Conservation (phyloP, 2,113 vertebrate genomes). For the Bos javanicus region DNA sequence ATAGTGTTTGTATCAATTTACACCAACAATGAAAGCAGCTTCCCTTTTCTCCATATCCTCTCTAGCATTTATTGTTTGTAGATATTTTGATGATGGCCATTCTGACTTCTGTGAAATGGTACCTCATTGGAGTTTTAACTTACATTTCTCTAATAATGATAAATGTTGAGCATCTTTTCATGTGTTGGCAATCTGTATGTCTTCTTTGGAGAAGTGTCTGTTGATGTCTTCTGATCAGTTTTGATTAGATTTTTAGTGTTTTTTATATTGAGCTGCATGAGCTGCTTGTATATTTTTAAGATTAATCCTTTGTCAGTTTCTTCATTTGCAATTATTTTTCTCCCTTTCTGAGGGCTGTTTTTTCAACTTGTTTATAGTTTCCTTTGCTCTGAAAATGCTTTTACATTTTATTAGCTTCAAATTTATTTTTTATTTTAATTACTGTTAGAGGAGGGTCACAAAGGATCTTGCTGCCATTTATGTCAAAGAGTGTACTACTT, state of each 20-base stretch:
- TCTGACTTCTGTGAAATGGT: not conserved
- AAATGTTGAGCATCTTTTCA: not conserved
- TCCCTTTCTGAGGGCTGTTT: not conserved
- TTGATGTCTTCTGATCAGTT: not conserved
- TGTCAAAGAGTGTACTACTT: not conserved
- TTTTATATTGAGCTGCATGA: not conserved
- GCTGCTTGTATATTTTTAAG: not conserved
- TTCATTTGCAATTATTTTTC: not conserved
- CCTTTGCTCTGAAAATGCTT: not conserved
- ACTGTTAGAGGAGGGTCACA: not conserved
- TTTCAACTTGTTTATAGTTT: not conserved
- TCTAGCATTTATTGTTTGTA: not conserved
- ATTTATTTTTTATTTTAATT: not conserved
- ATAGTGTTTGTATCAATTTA: not conserved
- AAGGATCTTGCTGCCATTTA: not conserved
- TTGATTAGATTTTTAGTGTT: not conserved
- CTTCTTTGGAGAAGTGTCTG: not conserved
- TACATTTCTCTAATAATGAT: not conserved
- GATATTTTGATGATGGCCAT: not conserved
- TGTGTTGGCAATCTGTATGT: not conserved
- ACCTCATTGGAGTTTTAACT: not conserved
- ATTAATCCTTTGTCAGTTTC: not conserved
- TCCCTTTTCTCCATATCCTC: not conserved
- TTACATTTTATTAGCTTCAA: not conserved
- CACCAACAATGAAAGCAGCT: not conserved